Conservation (phyloP, 1,140 invertebrate genomes). For the Apis dorsata region DNA sequence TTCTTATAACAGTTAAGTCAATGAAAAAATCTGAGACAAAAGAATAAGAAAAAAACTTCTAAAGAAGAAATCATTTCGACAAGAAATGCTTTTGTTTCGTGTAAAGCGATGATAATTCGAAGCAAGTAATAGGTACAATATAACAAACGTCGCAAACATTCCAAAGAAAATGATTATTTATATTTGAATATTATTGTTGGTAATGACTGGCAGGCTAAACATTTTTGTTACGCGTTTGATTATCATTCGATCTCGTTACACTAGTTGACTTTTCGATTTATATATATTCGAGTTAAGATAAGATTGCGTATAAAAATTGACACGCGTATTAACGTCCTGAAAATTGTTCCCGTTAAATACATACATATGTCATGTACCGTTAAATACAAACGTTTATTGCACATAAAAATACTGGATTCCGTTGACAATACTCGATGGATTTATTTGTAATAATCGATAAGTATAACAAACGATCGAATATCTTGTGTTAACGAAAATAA, state of each 20-base stretch:
- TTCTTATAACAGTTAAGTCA: background rate
- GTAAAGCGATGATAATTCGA: constrained; percentile 5
- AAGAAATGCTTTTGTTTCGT: background rate
- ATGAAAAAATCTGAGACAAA: background rate
- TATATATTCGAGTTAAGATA: background rate
- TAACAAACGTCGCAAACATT: background rate
- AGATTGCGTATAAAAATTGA: background rate
- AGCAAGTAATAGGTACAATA: background rate
- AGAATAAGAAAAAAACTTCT: background rate
- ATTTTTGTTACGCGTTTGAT: constrained; percentile 20
- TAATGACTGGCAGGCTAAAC: constrained; percentile 13
- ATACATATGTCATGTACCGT: background rate
- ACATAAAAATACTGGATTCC: background rate
- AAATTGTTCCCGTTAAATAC: background rate
- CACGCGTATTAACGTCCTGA: constrained; percentile 2
- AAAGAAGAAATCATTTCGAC: background rate
- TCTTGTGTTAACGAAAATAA: background rate
- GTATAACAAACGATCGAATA: background rate
- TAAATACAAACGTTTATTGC: background rate
- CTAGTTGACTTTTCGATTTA: background rate
- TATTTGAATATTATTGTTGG: background rate
- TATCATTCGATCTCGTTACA: background rate
- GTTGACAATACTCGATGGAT: background rate
- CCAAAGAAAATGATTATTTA: background rate
- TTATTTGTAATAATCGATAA: background rate